Percentiles rank a stretch among this genome's conserved stretches.
Evolutionary conservation across 1,140 invertebrate genomes (phyloP).

Genomic region (Pogonomyrmex barbatus): DNA sequence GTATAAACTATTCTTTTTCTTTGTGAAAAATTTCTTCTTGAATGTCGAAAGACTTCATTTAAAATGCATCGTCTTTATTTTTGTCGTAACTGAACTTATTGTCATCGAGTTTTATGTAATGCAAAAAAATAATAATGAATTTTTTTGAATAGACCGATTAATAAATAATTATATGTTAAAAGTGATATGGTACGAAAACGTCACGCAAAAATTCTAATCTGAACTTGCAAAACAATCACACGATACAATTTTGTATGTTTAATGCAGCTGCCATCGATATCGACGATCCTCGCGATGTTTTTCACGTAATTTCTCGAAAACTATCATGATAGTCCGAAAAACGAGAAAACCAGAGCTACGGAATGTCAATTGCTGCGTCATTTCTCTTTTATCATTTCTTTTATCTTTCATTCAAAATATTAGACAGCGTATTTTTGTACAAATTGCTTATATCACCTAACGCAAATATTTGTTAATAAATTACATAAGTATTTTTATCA

Average conservation of each 20-base stretch:
- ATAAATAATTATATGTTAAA: slow-evolving; percentile 31
- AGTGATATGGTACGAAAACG: background rate
- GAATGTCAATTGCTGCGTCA: background rate
- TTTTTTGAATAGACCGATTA: slow-evolving; percentile 15
- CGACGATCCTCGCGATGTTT: slow-evolving; percentile 19
- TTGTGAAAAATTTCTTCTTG: background rate
- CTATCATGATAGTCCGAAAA: background rate
- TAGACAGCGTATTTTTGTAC: too few species aligned
- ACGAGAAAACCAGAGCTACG: background rate
- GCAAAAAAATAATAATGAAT: background rate
- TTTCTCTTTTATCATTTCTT: background rate
- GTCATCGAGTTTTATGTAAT: background rate
- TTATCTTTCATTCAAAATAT: background rate
- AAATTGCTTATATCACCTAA: background rate
- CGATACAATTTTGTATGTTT: slow-evolving; percentile 43
- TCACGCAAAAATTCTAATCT: background rate
- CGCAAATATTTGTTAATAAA: background rate
- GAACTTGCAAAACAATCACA: slow-evolving; percentile 15
- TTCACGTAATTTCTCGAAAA: slow-evolving; percentile 45
- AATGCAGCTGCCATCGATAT: slow-evolving; percentile 38
- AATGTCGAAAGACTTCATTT: background rate
- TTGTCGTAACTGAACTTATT: background rate
- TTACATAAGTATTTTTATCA: background rate
- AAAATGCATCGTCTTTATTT: background rate
- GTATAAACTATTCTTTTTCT: background rate